phyloP scores from a whole-genome alignment of 2,888 invertebrate genomes.

The Lasiommata megera region DNA sequence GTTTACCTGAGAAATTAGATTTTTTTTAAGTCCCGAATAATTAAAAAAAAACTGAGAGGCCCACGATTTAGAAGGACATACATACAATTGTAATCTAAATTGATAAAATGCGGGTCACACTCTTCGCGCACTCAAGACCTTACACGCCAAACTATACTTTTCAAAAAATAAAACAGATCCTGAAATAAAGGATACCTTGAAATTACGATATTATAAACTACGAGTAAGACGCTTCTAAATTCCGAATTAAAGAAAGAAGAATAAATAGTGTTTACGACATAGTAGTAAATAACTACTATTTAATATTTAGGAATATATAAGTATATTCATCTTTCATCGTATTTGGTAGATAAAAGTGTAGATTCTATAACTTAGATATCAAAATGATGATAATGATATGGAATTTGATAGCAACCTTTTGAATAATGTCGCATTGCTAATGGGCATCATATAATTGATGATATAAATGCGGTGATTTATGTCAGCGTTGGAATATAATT shows the following conservation, averaged over 20 bases:
- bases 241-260: conserved; percentile 7
- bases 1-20: too few relatives aligned
- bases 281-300: not conserved
- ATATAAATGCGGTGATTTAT: not conserved
- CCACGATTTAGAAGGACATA: too few relatives aligned
- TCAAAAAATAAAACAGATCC: too few relatives aligned
- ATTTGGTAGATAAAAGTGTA: not conserved
- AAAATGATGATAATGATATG: not conserved
- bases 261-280: not conserved
- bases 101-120: too few relatives aligned
- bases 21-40: too few relatives aligned
- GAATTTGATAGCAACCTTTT: not conserved
- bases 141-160: too few relatives aligned
- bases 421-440: not conserved
- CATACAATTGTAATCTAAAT: too few relatives aligned
- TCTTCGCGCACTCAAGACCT: too few relatives aligned
- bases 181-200: too few relatives aligned
- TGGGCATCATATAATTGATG: not conserved
- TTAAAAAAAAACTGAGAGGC: too few relatives aligned
- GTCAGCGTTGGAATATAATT: not conserved
- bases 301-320: not conserved
- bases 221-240: conserved; percentile 7
- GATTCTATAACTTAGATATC: not conserved
- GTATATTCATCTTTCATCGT: not conserved
- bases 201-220: not conserved